Evolutionary conservation across 2,113 vertebrate species (phyloP), one percentile per base, ranked within the genome.

Genomic region (Chaetodon trifascialis): DNA sequence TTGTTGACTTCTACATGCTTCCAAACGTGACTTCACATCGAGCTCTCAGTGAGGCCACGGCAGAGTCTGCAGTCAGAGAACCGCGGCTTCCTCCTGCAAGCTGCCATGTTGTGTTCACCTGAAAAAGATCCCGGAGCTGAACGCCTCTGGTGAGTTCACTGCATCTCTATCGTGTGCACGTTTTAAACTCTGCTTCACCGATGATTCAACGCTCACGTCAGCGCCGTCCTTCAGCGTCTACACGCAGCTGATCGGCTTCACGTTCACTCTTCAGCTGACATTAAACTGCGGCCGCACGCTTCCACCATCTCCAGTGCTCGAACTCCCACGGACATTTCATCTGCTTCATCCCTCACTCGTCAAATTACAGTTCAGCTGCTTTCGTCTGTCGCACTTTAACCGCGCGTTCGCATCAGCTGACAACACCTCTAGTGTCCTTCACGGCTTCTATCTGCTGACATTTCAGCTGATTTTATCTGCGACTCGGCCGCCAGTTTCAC

Each of bases 11-110:
- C 25, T 51, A 34, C 63, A 44, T 55, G 23, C 47, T 51, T 77
- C 25, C 36, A 30, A 63, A 17, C 42, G 36, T 49, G 38, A 44
- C 67, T 12, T 14, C 52, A n/a, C 69, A 25, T 78, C 30, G 17
- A 59, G 59, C 36, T 25, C 49, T 34, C 47, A 47, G 59, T 16
- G 66, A 36, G 40, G 42, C 58, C 55, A 25, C 62, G 15, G 38
- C 4, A 38, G 68, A 81, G 54, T 14, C 38, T 79, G 46, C n/a
- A n/a, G 30, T 80, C 55, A 73, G 52, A 65, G 44, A 63, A n/a
- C n/a, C n/a, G n/a, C n/a, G 34, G 54, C 19, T 10, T 75, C 4
- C 49, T 59, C 44, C 16, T n/a, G 11, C 62, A 73, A 73, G 49
- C 72, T 77, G 73, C 25, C 67, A 52, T 68, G 64, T 25, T 40